Base-by-base conservation (phyloP, 2,888 invertebrate species). In the Hydraecia micacea region DNA sequence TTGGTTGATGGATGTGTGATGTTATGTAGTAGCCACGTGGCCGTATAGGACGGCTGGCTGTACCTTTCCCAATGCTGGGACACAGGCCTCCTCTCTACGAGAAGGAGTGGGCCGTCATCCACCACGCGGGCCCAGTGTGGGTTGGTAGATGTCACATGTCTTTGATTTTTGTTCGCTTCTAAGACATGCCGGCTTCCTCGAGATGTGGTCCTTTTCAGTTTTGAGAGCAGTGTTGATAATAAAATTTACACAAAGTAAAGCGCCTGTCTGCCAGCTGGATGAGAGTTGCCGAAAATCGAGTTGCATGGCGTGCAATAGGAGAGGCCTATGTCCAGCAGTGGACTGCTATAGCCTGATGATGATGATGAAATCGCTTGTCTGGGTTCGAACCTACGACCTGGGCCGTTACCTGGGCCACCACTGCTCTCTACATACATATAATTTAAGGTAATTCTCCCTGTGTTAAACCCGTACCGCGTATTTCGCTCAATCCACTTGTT, bases 401-500 rank as follows among this genome's bases (percentile, higher is more conserved):
- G 9, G 25, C 25, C 52, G 7, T 8, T 25, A 25, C 55, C 55
- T 25, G 25, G 25, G 9, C 25, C 9, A 25, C 55, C 25, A 55
- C 55, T 25, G 55, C 25, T 55, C 9, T 55, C 25, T 25, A 32
- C 25, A 36, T 55, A 73, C 55, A 68, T 46, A 49, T 71, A 77
- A 85, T 75, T 58, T 60, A 68, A 85, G 39, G n/a, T 71, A 85
- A 67, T 86, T 52, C 67, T n/a, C 58, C 60, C 49, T 71, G 65
- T 55, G 49, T 75, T 72, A 55, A 60, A 70, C 32, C 36, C 78
- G 18, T 42, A n/a, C 25, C 55, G 68, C 49, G 84, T 70, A 52
- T 52, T 77, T 83, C 32, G n/a, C 58, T 58, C 66, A 73, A 62
- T 70, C 84, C 73, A 28, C 79, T 83, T 83, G 73, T 84, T 86